Conservation (phyloP, 2,888 invertebrate genomes). For the Diaphora mendica region DNA sequence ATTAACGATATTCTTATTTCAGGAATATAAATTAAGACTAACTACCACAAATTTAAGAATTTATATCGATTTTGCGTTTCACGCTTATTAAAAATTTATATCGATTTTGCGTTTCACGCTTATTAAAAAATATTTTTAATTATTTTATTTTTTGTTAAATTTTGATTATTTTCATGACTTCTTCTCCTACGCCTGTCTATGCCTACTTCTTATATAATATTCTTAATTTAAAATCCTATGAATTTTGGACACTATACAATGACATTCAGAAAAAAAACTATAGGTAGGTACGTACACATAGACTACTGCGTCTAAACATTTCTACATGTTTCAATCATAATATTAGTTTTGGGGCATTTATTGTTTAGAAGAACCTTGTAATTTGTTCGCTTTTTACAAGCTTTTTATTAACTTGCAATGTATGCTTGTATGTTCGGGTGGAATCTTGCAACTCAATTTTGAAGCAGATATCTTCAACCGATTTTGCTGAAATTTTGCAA, state of each 20-base stretch:
- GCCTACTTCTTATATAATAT: not conserved
- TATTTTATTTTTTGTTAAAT: too few relatives aligned
- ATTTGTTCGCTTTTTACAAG: not conserved
- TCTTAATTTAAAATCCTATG: not conserved
- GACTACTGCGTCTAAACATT: not conserved
- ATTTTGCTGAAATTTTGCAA: too few relatives aligned
- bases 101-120: too few relatives aligned
- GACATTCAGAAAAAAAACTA: not conserved
- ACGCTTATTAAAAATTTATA: not conserved
- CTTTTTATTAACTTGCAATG: too few relatives aligned
- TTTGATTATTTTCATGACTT: not conserved
- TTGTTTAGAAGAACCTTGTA: not conserved
- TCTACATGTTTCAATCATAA: not conserved
- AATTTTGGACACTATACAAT: not conserved
- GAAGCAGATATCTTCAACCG: too few relatives aligned
- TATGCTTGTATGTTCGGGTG: too few relatives aligned
- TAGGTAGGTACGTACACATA: too few relatives aligned
- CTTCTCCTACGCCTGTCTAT: not conserved
- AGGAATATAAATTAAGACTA: too few relatives aligned
- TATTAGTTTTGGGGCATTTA: not conserved
- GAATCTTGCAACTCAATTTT: too few relatives aligned
- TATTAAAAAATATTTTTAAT: not conserved
- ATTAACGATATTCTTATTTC: too few relatives aligned
- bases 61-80: too few relatives aligned
- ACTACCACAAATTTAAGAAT: too few relatives aligned